Conservation (phyloP, 2,113 vertebrate species). For the Monopterus albus region DNA sequence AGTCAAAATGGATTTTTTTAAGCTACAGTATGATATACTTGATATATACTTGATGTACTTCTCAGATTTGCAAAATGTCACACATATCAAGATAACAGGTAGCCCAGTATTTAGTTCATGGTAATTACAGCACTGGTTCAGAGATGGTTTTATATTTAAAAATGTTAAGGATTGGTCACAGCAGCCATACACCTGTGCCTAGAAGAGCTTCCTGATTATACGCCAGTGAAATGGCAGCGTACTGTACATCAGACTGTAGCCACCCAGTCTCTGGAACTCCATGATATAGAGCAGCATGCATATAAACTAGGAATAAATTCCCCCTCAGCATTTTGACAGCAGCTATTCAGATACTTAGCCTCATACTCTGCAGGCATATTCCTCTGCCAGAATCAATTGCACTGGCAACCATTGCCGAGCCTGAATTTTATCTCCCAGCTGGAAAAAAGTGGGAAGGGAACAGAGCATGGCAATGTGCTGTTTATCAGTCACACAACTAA, state of each 20-base stretch:
- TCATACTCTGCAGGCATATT: constrained; percentile 53
- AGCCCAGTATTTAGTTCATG: constrained; percentile 6
- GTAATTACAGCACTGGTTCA: constrained; percentile 42
- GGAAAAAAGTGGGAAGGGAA: constrained; percentile 18
- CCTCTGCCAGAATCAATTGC: constrained; percentile 73
- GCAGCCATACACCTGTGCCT: constrained; percentile 32
- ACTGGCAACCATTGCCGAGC: constrained; percentile 56
- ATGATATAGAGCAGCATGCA: constrained; percentile 56
- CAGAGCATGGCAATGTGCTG: constrained; percentile 52
- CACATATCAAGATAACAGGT: constrained; percentile 12
- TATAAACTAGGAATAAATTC: constrained; percentile 69
- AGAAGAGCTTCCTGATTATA: constrained; percentile 39
- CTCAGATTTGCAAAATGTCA: constrained; percentile 33
- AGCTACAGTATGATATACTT: background rate
- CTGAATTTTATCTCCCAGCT: constrained; percentile 66
- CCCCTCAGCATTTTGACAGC: constrained; percentile 68
- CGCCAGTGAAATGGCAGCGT: constrained; percentile 40
- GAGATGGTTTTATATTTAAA: too few species aligned
- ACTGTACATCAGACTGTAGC: constrained; percentile 64
- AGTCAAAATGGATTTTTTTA: constrained; percentile 1
- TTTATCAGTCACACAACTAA: constrained; percentile 67
- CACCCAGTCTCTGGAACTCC: constrained; percentile 64
- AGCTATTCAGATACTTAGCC: constrained; percentile 69
- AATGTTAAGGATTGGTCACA: too few species aligned
- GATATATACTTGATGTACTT: too few species aligned